These are phyloP conservation scores for Leucophenga maculata DNA, from an alignment of 2,888 invertebrate genomes.

Conservation along the genomic window DNA sequence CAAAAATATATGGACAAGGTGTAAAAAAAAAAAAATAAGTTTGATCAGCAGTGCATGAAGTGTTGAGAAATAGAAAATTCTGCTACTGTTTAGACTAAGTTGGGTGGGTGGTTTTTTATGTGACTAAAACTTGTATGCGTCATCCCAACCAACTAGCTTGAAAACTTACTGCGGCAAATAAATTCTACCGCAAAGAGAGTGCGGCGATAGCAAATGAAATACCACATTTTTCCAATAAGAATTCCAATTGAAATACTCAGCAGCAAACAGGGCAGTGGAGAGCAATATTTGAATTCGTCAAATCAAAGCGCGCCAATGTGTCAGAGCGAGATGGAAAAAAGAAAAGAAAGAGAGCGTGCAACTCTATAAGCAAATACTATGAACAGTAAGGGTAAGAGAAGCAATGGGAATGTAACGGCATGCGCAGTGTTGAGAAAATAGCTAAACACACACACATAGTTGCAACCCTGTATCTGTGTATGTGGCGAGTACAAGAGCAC, in stretches of 20 bases:
- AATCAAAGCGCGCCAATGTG: background rate
- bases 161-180: slow-evolving; percentile 1
- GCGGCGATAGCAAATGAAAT: background rate
- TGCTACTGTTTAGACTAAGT: no score
- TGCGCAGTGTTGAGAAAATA: no score
- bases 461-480: background rate
- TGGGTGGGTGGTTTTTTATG: background rate
- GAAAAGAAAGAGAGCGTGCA: background rate
- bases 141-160: background rate
- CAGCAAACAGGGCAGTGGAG: background rate
- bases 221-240: no score
- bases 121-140: slow-evolving; percentile 2
- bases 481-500: background rate
- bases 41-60: slow-evolving; percentile 39
- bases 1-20: slow-evolving; percentile 24
- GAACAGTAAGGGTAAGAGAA: no score
- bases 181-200: background rate
- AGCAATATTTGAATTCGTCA: background rate
- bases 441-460: no score
- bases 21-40: slow-evolving; percentile 39
- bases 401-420: no score
- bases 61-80: background rate
- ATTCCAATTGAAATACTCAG: no score
- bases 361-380: background rate
- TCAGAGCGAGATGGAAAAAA: background rate